Conservation (phyloP, 2,888 invertebrate species). For the Chrysina gloriosa region DNA sequence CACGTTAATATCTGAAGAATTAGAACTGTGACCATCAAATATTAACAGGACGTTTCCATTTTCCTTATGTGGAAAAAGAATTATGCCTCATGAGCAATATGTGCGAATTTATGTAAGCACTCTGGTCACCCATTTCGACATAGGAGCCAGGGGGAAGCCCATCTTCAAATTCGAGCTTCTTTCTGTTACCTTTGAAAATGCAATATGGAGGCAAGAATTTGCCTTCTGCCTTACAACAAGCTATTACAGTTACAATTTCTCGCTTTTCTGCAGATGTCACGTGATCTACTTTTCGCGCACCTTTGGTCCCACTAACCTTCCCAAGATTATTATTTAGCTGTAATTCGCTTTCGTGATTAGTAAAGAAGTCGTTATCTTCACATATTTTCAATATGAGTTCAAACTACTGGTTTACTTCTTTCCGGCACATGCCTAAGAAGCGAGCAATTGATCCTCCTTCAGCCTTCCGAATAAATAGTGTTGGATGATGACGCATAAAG, state of each 20-base stretch:
- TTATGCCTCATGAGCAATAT: constrained; percentile 51
- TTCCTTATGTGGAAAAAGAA: constrained; percentile 54
- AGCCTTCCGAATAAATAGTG: too few species aligned
- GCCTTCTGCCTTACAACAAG: constrained; percentile 58
- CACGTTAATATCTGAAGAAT: too few species aligned
- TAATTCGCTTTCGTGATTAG: not conserved
- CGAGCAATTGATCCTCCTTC: too few species aligned
- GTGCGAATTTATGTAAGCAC: constrained; percentile 49
- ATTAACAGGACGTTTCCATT: constrained; percentile 52
- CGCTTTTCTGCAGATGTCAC: constrained; percentile 53
- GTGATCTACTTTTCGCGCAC: constrained; percentile 46
- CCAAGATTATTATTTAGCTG: not conserved
- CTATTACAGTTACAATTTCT: constrained; percentile 56
- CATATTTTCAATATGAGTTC: not conserved
- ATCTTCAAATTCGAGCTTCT: constrained; percentile 51
- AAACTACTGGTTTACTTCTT: not conserved
- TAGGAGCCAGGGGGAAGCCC: constrained; percentile 50
- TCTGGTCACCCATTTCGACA: constrained; percentile 52
- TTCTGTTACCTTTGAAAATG: constrained; percentile 54
- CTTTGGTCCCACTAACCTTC: constrained; percentile 43
- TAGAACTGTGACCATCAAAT: constrained; percentile 55
- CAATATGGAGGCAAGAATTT: constrained; percentile 52
- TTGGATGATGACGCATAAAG: too few species aligned
- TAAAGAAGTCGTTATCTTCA: not conserved
- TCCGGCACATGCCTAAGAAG: not conserved